These are phyloP conservation scores for Agrochola lota DNA, from an alignment of 2,888 invertebrate genomes.

Conservation along the genomic window DNA sequence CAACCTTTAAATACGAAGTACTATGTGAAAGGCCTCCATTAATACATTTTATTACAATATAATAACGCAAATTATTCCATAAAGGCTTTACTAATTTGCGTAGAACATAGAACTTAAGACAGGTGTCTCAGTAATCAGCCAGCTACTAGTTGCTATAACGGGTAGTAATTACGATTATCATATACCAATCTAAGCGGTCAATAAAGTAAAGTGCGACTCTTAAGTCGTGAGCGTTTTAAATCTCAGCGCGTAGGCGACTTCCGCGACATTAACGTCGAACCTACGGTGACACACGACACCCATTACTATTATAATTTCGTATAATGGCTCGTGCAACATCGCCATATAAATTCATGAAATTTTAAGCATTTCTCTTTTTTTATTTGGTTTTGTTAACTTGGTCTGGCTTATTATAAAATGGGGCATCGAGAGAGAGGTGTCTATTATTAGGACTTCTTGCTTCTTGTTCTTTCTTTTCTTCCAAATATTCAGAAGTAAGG, in stretches of 20 bases:
- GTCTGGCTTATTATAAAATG: not conserved
- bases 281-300: constrained; percentile 76
- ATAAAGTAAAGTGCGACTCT: constrained; percentile 57
- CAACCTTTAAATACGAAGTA: not conserved
- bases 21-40: constrained; percentile 4
- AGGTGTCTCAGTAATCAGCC: constrained; percentile 26
- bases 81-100: constrained; percentile 26
- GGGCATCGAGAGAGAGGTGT: not conserved
- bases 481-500: constrained; percentile 1
- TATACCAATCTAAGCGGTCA: constrained; percentile 44
- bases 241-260: constrained; percentile 80
- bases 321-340: constrained; percentile 65
- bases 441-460: not conserved
- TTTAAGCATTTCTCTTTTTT: constrained; percentile 23
- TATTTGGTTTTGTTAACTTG: constrained; percentile 13
- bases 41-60: constrained; percentile 4
- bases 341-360: constrained; percentile 44
- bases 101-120: constrained; percentile 10
- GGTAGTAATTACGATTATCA: constrained; percentile 55
- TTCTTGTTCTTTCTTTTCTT: not conserved
- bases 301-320: constrained; percentile 77
- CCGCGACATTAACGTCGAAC: constrained; percentile 76
- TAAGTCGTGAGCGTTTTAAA: constrained; percentile 73
- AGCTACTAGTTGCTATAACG: constrained; percentile 30
- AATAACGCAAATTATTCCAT: constrained; percentile 21